These are phyloP conservation scores for Platyscapa corneri DNA, from an alignment of 1,140 invertebrate species.

Conservation along the genomic window DNA sequence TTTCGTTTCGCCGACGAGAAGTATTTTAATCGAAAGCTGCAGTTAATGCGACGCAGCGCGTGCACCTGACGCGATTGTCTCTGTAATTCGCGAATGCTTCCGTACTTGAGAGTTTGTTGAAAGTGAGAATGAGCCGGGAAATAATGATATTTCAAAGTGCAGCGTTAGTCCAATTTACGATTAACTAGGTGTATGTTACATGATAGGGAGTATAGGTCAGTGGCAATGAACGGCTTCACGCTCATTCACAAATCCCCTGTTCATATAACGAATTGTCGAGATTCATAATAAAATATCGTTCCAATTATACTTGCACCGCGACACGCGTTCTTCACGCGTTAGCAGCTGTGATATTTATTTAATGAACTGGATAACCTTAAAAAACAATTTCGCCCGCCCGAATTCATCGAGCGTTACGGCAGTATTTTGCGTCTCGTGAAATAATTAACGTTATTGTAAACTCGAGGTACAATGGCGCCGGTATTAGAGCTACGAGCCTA, in stretches of 20 bases:
- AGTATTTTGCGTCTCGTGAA: too few species aligned
- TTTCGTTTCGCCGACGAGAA: background rate
- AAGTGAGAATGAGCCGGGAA: conserved; percentile 9
- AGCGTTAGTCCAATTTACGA: conserved; percentile 28
- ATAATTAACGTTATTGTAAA: too few species aligned
- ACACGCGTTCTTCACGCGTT: too few species aligned
- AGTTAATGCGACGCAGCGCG: background rate
- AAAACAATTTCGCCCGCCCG: too few species aligned
- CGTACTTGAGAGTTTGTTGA: background rate
- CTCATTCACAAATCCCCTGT: background rate
- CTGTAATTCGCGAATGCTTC: background rate
- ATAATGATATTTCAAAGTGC: conserved; percentile 27
- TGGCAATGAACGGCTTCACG: conserved; percentile 4
- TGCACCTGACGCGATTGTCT: background rate
- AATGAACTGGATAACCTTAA: too few species aligned
- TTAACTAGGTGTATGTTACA: conserved; percentile 7
- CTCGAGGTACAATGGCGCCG: too few species aligned
- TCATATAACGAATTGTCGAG: background rate
- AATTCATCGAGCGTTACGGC: too few species aligned
- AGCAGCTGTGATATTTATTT: too few species aligned
- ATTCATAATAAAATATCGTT: background rate
- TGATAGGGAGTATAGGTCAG: background rate
- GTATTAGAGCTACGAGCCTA: too few species aligned
- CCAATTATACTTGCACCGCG: too few species aligned
- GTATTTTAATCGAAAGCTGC: background rate